Conservation (phyloP, 2,113 vertebrate species). For the Parus major region DNA sequence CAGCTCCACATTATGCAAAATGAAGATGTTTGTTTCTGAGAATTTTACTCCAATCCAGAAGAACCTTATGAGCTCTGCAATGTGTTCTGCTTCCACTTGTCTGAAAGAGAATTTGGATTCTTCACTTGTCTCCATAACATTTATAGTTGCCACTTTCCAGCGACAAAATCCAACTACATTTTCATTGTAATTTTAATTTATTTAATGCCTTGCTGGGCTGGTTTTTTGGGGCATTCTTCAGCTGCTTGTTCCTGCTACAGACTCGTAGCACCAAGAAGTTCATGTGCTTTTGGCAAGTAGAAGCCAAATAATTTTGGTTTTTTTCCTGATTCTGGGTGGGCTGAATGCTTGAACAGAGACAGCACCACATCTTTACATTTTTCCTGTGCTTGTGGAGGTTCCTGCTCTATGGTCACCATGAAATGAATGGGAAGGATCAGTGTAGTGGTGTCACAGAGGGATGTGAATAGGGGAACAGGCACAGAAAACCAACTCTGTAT, state of each 20-base stretch:
- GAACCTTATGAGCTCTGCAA: not conserved
- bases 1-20: constrained; percentile 30
- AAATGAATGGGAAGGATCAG: not conserved
- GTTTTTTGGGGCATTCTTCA: not conserved
- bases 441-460: not conserved
- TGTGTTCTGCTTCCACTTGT: not conserved
- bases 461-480: fast-evolving
- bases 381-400: not conserved
- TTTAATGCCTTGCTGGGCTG: not conserved
- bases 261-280: not conserved
- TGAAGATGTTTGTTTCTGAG: constrained; percentile 12
- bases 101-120: not conserved
- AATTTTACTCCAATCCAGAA: not conserved
- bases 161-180: not conserved
- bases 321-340: not conserved
- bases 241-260: not conserved
- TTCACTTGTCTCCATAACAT: not conserved
- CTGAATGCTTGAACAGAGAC: not conserved
- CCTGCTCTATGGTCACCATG: fast-evolving
- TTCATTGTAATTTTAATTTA: not conserved
- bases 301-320: not conserved
- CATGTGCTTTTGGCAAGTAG: not conserved
- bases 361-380: not conserved
- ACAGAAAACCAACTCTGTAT: not conserved
- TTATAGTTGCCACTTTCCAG: not conserved